Percentiles rank a stretch among this genome's conserved stretches.
Evolutionary conservation across 2,113 vertebrate species (phyloP).

Genomic region (Alligator sinensis): DNA sequence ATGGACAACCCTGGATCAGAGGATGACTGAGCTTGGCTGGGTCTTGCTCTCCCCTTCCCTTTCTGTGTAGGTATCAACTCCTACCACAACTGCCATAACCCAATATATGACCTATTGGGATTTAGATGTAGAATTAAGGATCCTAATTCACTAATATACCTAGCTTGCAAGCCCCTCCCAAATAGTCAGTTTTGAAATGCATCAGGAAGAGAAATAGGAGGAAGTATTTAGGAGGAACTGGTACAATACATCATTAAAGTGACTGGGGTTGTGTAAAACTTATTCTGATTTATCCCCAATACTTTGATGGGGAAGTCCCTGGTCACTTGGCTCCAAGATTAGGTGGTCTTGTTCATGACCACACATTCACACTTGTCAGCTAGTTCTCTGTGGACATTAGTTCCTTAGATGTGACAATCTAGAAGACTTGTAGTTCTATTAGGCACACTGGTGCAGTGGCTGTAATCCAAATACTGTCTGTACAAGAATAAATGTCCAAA

Average conservation of each 20-base stretch:
- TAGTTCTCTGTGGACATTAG: not conserved
- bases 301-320: not conserved
- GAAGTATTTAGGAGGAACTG: not conserved
- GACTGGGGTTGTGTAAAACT: not conserved
- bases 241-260: not conserved
- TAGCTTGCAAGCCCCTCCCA: not conserved
- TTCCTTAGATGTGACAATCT: not conserved
- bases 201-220: not conserved
- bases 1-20: accelerated
- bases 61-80: not conserved
- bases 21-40: not conserved
- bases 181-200: not conserved
- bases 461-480: not conserved
- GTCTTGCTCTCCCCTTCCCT: not conserved
- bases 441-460: not conserved
- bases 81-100: not conserved
- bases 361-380: not conserved
- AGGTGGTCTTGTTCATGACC: not conserved
- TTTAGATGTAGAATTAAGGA: accelerated
- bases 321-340: not conserved
- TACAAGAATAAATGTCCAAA: not conserved
- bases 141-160: not conserved
- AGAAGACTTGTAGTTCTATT: not conserved
- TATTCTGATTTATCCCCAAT: not conserved
- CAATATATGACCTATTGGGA: not conserved